phyloP scores from a whole-genome alignment of 1,140 invertebrate species.

The Trichonephila clavipes region DNA sequence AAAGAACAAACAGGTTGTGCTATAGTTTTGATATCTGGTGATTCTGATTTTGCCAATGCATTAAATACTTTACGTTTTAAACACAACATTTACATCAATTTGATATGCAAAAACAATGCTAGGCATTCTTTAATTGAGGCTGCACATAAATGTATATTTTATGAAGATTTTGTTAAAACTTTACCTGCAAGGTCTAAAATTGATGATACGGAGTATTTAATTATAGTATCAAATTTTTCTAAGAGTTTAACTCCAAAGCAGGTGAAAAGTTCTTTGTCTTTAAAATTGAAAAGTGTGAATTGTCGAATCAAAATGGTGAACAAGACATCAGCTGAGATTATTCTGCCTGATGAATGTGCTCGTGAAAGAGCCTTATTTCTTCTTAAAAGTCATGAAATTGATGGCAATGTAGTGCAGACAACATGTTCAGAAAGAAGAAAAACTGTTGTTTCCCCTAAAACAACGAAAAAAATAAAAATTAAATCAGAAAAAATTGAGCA shows the following conservation, averaged over 20 bases:
- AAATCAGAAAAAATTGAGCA: background rate
- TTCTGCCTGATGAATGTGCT: slow-evolving; percentile 4
- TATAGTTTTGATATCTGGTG: slow-evolving; percentile 77
- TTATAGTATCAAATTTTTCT: slow-evolving; percentile 68
- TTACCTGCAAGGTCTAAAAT: background rate
- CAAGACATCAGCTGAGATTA: background rate
- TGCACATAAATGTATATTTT: slow-evolving; percentile 57
- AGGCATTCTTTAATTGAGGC: slow-evolving; percentile 42
- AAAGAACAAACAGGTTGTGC: slow-evolving; percentile 8
- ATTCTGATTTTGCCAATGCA: slow-evolving; percentile 77
- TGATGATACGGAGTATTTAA: background rate
- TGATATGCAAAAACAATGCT: slow-evolving; percentile 71
- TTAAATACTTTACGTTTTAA: slow-evolving; percentile 74
- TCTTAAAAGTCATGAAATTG: slow-evolving; percentile 6
- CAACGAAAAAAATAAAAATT: background rate
- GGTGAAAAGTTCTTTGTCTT: slow-evolving; percentile 40
- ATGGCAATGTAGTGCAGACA: background rate
- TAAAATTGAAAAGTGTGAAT: slow-evolving; percentile 21
- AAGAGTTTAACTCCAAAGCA: background rate
- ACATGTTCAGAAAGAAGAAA: background rate
- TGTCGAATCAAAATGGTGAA: slow-evolving; percentile 26
- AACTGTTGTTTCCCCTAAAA: background rate
- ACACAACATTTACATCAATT: slow-evolving; percentile 59
- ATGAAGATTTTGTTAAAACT: slow-evolving; percentile 68
- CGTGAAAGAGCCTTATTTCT: slow-evolving; percentile 35